These are phyloP conservation scores for Lasioglossum malachurum DNA, from an alignment of 2,888 invertebrate species.

Conservation along the genomic window DNA sequence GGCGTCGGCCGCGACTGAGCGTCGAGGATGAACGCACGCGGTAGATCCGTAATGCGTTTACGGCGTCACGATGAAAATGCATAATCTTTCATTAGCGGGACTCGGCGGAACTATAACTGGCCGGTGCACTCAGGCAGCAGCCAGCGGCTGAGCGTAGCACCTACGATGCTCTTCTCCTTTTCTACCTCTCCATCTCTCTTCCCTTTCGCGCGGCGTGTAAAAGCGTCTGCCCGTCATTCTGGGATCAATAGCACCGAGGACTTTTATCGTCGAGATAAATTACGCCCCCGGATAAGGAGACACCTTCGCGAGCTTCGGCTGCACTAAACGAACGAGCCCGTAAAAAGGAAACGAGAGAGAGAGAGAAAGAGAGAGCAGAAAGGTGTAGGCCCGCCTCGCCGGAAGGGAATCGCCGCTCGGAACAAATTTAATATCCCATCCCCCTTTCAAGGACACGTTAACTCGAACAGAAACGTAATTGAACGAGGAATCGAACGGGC, in stretches of 20 bases:
- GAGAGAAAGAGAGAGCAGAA: not conserved
- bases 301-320: slow-evolving; percentile 28
- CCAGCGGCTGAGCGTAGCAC: not conserved
- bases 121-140: slow-evolving; percentile 50
- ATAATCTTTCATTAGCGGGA: slow-evolving; percentile 56
- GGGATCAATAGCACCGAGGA: slow-evolving; percentile 58
- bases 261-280: slow-evolving; percentile 66
- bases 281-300: slow-evolving; percentile 52
- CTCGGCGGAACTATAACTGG: slow-evolving; percentile 41
- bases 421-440: slow-evolving; percentile 56
- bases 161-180: not conserved
- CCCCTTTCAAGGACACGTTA: slow-evolving; percentile 41
- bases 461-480: slow-evolving; percentile 35
- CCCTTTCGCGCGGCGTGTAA: not conserved
- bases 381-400: not conserved
- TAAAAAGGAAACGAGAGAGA: slow-evolving; percentile 30
- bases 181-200: not conserved
- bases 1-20: not conserved
- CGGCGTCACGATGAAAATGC: slow-evolving; percentile 46
- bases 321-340: slow-evolving; percentile 45
- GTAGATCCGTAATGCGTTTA: slow-evolving; percentile 20
- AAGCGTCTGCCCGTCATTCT: slow-evolving; percentile 17
- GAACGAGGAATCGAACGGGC: slow-evolving; percentile 35
- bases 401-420: slow-evolving; percentile 39
- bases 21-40: not conserved